Base-by-base conservation (phyloP, 2,888 invertebrate species). In the Heliconius cydno region DNA sequence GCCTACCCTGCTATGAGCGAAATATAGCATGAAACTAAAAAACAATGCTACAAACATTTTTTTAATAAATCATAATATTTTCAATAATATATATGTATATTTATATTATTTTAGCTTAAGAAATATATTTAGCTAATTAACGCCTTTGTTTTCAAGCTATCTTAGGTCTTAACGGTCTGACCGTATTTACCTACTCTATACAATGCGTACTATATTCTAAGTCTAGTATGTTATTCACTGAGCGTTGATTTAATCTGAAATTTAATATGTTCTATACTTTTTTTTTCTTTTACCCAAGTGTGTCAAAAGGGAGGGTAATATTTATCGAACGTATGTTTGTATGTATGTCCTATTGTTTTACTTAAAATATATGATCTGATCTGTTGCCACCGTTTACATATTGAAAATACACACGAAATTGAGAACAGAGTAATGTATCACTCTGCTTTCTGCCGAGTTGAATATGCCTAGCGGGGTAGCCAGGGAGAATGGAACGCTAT, bases 91-190 rank as follows among this genome's bases (percentile, higher is more conserved):
- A 5, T n/a, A 41, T n/a, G 4, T 25, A 15, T n/a, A 25, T 15
- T 25, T 28, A 70, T 13, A 25, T 38, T 10, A n/a, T n/a, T 38
- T 34, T 70, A 1, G 12, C 28, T 52, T 19, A 2, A 72, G 15
- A 22, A 57, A 30, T 52, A 60, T 73, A 60, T 73, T n/a, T 15
- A 57, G 30, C 41, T 78, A 79, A 79, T 79, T 74, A 79, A 75
- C 41, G 63, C 63, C 68, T 79, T 75, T 75, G 78, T 79, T 46
- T 57, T n/a, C 38, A n/a, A 79, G 30, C 57, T 75, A 79, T 79
- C 78, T 75, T 28, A 75, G 65, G 75, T 75, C 65, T 75, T 41
- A 63, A 63, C 34, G 34, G 60, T 73, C 34, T 66, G 66, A 66
- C 65, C 41, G 75, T 75, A 75, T 46, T 75, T 46, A 75, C 41